These are phyloP conservation scores for Caenorhabditis sp. DNA, from an alignment of 2,888 invertebrate species.

Conservation along the genomic window DNA sequence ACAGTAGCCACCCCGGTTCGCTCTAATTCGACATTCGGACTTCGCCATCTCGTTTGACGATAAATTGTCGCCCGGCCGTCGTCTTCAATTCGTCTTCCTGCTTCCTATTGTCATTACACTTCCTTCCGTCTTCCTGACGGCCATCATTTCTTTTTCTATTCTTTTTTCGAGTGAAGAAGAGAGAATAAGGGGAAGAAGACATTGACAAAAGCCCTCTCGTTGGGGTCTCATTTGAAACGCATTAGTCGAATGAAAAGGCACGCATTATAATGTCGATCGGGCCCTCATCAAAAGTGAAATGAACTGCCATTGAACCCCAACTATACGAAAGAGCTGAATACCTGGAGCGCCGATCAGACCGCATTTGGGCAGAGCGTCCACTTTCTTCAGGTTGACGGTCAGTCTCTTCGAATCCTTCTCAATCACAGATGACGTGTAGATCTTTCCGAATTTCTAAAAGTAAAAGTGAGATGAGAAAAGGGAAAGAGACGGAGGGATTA, in stretches of 20 bases:
- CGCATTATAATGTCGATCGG: constrained; percentile 18
- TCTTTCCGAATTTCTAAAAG: constrained; percentile 80
- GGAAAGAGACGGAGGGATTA: constrained; percentile 14
- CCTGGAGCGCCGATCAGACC: constrained; percentile 81
- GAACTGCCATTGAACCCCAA: constrained; percentile 1
- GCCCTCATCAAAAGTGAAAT: constrained; percentile 42
- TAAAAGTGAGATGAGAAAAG: not conserved
- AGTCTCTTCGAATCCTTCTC: constrained; percentile 79
- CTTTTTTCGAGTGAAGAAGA: constrained; percentile 5
- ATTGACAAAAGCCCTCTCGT: not conserved
- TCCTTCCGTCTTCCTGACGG: constrained; percentile 19
- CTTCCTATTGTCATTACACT: constrained; percentile 35
- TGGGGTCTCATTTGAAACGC: constrained; percentile 27
- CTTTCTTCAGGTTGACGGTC: constrained; percentile 80
- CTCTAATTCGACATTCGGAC: not conserved
- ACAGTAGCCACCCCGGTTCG: too few relatives aligned
- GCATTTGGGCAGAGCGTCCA: constrained; percentile 80
- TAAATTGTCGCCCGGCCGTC: constrained; percentile 15
- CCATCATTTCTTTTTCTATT: not conserved
- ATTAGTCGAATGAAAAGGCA: constrained; percentile 11
- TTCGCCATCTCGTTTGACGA: not conserved
- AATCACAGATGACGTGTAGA: constrained; percentile 79
- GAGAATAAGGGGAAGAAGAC: not conserved
- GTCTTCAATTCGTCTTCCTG: constrained; percentile 15
- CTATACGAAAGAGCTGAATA: too few relatives aligned